Percentiles rank a stretch among this genome's conserved stretches.
Evolutionary conservation across 2,113 vertebrate species (phyloP).

Genomic region (Recurvirostra avosetta): DNA sequence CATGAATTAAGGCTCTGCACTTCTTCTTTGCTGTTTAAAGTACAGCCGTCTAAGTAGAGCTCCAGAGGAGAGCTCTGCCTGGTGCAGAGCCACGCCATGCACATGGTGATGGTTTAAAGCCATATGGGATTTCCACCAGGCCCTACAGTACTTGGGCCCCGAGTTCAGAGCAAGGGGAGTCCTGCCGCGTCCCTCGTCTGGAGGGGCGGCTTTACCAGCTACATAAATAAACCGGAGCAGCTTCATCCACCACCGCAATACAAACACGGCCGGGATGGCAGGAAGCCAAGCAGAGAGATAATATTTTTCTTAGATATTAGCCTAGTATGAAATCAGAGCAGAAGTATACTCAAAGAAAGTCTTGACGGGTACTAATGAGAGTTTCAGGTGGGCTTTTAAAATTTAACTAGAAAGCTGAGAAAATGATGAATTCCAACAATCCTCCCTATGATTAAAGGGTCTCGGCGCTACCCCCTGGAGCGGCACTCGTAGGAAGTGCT

Average conservation of each 20-base stretch:
- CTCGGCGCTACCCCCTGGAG: rapidly evolving
- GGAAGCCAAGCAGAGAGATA: not conserved
- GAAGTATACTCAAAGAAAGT: not conserved
- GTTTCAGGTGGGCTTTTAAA: constrained; percentile 37
- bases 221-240: not conserved
- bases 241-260: not conserved
- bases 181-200: rapidly evolving
- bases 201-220: not conserved
- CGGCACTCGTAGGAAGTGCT: rapidly evolving
- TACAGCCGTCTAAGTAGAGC: not conserved
- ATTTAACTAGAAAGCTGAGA: not conserved
- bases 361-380: constrained; percentile 21
- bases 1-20: not conserved
- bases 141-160: not conserved
- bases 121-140: not conserved
- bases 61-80: not conserved
- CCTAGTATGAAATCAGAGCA: not conserved
- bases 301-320: constrained; percentile 43
- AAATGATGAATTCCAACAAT: not conserved
- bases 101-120: not conserved
- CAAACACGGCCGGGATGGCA: not conserved
- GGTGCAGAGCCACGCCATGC: not conserved
- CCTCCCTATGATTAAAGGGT: not conserved
- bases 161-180: not conserved
- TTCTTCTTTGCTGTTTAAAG: not conserved